Conservation (phyloP, 2,888 invertebrate species). For the Cheilosia impressa region DNA sequence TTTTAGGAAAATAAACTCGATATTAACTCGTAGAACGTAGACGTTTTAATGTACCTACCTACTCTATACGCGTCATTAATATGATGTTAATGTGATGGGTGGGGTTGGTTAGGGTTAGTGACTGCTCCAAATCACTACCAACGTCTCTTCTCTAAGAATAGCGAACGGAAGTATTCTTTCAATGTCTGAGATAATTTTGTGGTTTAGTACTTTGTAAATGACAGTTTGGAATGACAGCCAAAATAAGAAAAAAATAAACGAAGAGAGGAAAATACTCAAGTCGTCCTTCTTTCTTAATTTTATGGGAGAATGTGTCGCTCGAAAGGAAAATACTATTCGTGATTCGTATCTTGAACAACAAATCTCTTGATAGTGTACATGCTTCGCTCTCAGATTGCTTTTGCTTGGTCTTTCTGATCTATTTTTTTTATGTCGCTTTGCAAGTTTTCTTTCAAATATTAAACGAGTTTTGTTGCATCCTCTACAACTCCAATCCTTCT, state of each 20-base stretch:
- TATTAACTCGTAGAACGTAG: too few relatives aligned
- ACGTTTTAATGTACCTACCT: too few relatives aligned
- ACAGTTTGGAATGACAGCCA: slow-evolving; percentile 66
- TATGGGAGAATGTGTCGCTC: slow-evolving; percentile 51
- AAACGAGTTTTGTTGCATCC: slow-evolving; percentile 69
- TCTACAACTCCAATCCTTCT: slow-evolving; percentile 44
- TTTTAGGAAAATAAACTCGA: too few relatives aligned
- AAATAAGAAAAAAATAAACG: slow-evolving; percentile 31
- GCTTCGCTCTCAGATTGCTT: slow-evolving; percentile 57
- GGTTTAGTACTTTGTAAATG: slow-evolving; percentile 69
- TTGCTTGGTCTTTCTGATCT: slow-evolving; percentile 56
- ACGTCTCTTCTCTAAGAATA: slow-evolving; percentile 32
- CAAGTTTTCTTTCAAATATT: slow-evolving; percentile 66
- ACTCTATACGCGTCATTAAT: too few relatives aligned
- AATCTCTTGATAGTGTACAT: slow-evolving; percentile 51
- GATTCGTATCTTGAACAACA: slow-evolving; percentile 35
- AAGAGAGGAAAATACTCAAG: slow-evolving; percentile 22
- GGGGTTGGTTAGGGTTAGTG: slow-evolving; percentile 52
- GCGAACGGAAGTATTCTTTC: slow-evolving; percentile 62
- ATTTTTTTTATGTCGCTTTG: slow-evolving; percentile 47
- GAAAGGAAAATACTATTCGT: slow-evolving; percentile 54
- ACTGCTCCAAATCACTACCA: slow-evolving; percentile 68
- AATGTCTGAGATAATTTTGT: slow-evolving; percentile 64
- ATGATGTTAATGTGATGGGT: background rate
- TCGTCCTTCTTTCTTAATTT: slow-evolving; percentile 57